A percentile compares a stretch with the other conserved stretches of the same genome.
Conservation (phyloP, 2,113 vertebrate species). For the Cololabis saira region DNA sequence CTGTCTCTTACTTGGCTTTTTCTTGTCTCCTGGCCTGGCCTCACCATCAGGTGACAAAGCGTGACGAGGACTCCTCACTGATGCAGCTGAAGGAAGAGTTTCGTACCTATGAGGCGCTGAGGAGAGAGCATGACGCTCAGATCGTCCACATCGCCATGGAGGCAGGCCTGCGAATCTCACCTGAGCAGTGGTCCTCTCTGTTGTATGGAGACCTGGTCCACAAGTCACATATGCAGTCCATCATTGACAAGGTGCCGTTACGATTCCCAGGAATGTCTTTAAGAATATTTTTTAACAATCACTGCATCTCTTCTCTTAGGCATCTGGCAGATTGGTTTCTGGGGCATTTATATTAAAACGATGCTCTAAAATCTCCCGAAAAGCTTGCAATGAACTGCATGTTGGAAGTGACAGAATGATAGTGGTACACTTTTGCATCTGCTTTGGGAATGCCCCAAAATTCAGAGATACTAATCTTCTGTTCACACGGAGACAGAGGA, state of each 20-base stretch:
- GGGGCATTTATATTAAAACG: too few species aligned
- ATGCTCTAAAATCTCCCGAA: too few species aligned
- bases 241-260: conserved; percentile 92
- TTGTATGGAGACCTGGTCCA: conserved; percentile 96
- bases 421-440: too few species aligned
- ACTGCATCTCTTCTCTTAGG: too few species aligned
- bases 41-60: conserved; percentile 91
- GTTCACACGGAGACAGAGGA: too few species aligned
- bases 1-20: background rate
- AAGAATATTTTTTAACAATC: too few species aligned
- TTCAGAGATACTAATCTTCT: too few species aligned
- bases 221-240: conserved; percentile 99
- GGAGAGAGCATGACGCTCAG: conserved; percentile 94
- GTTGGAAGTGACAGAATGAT: too few species aligned
- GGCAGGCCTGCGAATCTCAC: conserved; percentile 95
- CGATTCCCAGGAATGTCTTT: too few species aligned
- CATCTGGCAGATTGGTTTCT: too few species aligned
- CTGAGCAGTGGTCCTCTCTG: conserved; percentile 97
- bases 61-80: conserved; percentile 96
- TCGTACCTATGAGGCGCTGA: conserved; percentile 92
- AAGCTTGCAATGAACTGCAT: too few species aligned
- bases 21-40: background rate
- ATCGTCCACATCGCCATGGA: conserved; percentile 99
- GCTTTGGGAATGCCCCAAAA: too few species aligned
- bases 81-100: conserved; percentile 99